phyloP scores from a whole-genome alignment of 2,888 invertebrate species.

The Erynnis tages region DNA sequence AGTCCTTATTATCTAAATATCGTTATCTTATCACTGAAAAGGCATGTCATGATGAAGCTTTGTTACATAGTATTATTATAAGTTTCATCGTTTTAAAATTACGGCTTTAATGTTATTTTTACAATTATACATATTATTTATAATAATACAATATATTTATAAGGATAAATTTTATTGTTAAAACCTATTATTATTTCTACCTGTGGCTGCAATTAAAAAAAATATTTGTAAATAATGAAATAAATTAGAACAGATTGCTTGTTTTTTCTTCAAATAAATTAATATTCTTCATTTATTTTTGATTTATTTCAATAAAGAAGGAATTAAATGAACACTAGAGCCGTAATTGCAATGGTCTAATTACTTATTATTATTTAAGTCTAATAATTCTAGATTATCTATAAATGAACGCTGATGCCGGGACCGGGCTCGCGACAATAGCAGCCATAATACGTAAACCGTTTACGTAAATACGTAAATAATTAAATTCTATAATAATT shows the following conservation, averaged over 20 bases:
- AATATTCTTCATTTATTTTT: too few relatives aligned
- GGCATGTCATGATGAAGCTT: conserved; percentile 53
- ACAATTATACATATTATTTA: not conserved
- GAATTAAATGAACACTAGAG: conserved; percentile 1
- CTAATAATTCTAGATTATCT: conserved; percentile 14
- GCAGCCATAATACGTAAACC: not conserved
- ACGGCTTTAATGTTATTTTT: conserved; percentile 5
- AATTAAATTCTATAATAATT: too few relatives aligned
- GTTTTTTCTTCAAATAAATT: too few relatives aligned
- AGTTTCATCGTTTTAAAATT: conserved; percentile 16
- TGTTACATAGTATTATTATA: conserved; percentile 24
- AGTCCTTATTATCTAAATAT: conserved; percentile 14
- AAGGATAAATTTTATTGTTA: too few relatives aligned
- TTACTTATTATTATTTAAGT: conserved; percentile 5
- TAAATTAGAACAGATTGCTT: too few relatives aligned
- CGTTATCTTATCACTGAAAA: conserved; percentile 39
- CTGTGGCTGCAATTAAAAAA: too few relatives aligned
- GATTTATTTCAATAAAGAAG: too few relatives aligned
- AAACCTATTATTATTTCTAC: not conserved
- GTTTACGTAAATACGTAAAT: too few relatives aligned
- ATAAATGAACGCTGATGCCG: conserved; percentile 24
- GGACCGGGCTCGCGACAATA: not conserved
- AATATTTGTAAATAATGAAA: too few relatives aligned
- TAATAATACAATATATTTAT: not conserved
- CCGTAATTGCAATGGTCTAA: conserved; percentile 16